Evolutionary conservation across 2,797 vertebrate species (phyloP), one percentile per base, ranked within the genome.

Genomic region (Todus mexicanus): DNA sequence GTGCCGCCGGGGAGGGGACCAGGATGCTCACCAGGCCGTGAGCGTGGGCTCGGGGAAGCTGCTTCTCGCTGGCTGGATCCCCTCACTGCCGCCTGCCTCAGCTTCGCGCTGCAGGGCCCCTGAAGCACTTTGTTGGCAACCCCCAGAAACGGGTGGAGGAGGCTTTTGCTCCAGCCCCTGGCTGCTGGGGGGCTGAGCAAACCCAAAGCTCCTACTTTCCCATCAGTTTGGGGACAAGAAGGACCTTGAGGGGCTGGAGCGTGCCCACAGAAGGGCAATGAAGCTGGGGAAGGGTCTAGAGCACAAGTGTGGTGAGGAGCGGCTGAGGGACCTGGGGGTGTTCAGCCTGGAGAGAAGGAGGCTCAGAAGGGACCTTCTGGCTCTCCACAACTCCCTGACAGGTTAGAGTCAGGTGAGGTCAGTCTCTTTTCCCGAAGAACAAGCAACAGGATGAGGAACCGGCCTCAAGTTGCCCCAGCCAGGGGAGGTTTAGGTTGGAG

Each of bases 201-300:
- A 21, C 60, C 38, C 1, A 0, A 12, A 45, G 23, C 5, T 84
- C 31, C 45, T 7, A 0, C 35, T 79, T 37, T 33, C 23, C 3
- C 25, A 5, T 33, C 9, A 0, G 0, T 51, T 6, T 48, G 40
- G 57, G 74, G n/a, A 3, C 0, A 0, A 54, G 18, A 54, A 54
- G 53, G 31, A n/a, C 11, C 19, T n/a, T 21, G 53, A 54, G 29
- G 19, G 29, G 31, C n/a, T n/a, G n/a, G n/a, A n/a, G n/a, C 19
- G 18, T 20, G 53, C 12, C 31, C 53, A 54, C 29, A 54, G 17
- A 54, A 54, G 31, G 51, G 53, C 19, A 54, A 20, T 12, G 11
- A 54, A 54, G 29, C 31, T n/a, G 53, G 29, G 18, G 18, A n/a
- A 54, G 53, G 19, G 18, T 54, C 31, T 54, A 54, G 18, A 54